phyloP scores from a whole-genome alignment of 2,888 invertebrate species.

The Lutraria lutraria region DNA sequence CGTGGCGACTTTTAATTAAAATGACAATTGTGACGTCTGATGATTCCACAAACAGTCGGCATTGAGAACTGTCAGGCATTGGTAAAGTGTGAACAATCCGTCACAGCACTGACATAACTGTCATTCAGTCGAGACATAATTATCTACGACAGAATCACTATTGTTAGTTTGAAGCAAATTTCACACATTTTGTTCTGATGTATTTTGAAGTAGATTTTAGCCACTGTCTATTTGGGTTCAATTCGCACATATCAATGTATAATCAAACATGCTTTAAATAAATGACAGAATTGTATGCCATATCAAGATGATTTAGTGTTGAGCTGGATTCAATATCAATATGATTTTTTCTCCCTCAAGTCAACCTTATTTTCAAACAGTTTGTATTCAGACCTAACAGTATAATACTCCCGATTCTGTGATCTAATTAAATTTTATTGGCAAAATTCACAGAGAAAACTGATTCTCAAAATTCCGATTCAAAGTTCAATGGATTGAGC shows the following conservation, averaged over 20 bases:
- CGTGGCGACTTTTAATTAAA: conserved; percentile 20
- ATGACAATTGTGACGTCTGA: conserved; percentile 16
- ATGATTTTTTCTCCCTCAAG: background rate
- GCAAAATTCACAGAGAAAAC: background rate
- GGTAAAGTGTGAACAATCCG: background rate
- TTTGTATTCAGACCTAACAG: background rate
- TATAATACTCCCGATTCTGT: background rate
- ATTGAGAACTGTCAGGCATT: background rate
- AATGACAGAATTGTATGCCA: too few species aligned
- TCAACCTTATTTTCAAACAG: background rate
- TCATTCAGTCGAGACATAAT: background rate
- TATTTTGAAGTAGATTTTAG: too few species aligned
- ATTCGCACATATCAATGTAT: too few species aligned
- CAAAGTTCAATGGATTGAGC: conserved; percentile 17
- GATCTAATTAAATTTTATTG: background rate
- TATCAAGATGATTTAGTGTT: too few species aligned
- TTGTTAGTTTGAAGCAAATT: too few species aligned
- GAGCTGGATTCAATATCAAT: background rate
- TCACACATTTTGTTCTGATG: too few species aligned
- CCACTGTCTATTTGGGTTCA: too few species aligned
- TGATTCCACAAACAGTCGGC: background rate
- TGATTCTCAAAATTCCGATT: conserved; percentile 3
- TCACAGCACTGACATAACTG: background rate
- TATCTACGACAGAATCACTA: background rate
- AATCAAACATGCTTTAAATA: too few species aligned